phyloP scores from a whole-genome alignment of 2,797 vertebrate species.

The Squalus acanthias region DNA sequence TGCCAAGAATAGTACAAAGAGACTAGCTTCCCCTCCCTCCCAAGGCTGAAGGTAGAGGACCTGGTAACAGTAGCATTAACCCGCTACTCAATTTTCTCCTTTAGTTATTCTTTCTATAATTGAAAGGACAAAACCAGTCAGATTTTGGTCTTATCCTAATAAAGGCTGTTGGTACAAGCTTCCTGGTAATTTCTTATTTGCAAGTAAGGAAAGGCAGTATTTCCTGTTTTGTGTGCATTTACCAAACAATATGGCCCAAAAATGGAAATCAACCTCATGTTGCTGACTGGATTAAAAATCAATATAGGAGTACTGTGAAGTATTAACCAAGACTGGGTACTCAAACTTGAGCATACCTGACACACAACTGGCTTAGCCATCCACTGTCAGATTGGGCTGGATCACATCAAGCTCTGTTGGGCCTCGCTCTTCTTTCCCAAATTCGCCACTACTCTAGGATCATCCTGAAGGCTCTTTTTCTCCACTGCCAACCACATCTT shows the following conservation, averaged over 20 bases:
- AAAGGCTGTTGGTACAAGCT: not conserved
- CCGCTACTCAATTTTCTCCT: not conserved
- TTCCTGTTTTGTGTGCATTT: not conserved
- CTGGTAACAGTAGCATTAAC: not conserved
- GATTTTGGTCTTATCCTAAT: not conserved
- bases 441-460: slow-evolving; percentile 44
- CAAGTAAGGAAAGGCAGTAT: not conserved
- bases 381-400: not conserved
- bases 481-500: not conserved
- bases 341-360: slow-evolving; percentile 44
- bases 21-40: not conserved
- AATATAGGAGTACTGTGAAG: not conserved
- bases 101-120: not conserved
- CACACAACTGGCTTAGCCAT: slow-evolving; percentile 34
- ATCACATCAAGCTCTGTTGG: not conserved
- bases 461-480: not conserved
- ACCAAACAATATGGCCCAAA: not conserved
- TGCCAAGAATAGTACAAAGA: not conserved
- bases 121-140: not conserved
- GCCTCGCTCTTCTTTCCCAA: slow-evolving; percentile 31
- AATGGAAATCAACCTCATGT: not conserved
- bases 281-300: not conserved
- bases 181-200: not conserved
- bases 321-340: not conserved
- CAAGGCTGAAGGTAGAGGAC: not conserved